Percentiles rank a stretch among this genome's conserved stretches.
Conservation (phyloP, 2,797 vertebrate species). For the Rhinophrynus dorsalis region DNA sequence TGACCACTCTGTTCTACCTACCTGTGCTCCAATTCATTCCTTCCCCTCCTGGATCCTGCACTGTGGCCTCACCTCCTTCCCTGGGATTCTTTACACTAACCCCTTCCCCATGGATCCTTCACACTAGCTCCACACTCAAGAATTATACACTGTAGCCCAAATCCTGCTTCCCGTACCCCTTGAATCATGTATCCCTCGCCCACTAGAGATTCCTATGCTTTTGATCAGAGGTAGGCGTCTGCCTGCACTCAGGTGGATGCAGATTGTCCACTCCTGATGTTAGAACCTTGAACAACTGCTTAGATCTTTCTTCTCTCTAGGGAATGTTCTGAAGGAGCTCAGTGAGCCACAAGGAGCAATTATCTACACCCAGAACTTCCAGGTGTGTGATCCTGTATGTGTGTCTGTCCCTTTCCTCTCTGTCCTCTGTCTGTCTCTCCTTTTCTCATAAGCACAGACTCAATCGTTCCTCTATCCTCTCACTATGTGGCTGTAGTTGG, state of each 20-base stretch:
- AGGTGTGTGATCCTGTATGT: conserved; percentile 71
- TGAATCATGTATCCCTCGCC: too few species aligned
- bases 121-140: neutral
- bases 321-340: conserved; percentile 89
- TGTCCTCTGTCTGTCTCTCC: neutral
- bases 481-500: conserved; percentile 66
- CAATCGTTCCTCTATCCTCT: neutral
- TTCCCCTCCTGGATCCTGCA: neutral
- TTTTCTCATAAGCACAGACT: neutral
- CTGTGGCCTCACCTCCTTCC: neutral
- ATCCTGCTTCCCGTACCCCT: too few species aligned
- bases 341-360: conserved; percentile 84
- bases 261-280: too few species aligned
- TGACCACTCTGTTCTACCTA: too few species aligned
- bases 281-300: too few species aligned
- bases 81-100: neutral
- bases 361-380: conserved; percentile 84
- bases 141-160: neutral
- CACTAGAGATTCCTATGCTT: too few species aligned
- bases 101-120: neutral
- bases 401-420: neutral
- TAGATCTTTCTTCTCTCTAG: conserved; percentile 45
- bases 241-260: too few species aligned
- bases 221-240: too few species aligned
- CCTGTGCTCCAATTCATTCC: neutral